Evolutionary conservation across 2,113 vertebrate species (phyloP).

Genomic region (Lagopus muta): DNA sequence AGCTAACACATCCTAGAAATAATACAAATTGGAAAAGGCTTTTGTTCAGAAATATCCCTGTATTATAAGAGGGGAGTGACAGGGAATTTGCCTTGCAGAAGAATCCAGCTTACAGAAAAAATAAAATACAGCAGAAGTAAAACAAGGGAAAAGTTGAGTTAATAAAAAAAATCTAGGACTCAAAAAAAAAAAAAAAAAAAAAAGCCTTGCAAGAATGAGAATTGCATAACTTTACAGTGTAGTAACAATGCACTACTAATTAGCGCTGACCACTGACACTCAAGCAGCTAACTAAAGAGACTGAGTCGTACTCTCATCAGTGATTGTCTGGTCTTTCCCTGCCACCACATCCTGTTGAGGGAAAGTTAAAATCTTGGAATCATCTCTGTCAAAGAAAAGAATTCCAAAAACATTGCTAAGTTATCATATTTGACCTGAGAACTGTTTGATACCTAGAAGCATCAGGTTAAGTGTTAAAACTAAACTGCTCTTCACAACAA

Average conservation of each 20-base stretch:
- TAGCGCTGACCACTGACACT: neutral
- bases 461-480: neutral
- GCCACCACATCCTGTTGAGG: neutral
- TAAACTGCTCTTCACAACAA: constrained; percentile 6
- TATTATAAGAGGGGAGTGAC: neutral
- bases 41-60: neutral
- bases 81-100: neutral
- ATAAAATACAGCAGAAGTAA: neutral
- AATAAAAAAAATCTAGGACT: neutral
- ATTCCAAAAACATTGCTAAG: neutral
- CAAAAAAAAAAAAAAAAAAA: neutral
- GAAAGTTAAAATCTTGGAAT: neutral
- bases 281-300: neutral
- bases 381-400: neutral
- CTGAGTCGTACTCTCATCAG: neutral
- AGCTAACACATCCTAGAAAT: neutral
- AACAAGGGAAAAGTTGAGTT: neutral
- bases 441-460: neutral
- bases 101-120: neutral
- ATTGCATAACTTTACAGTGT: neutral
- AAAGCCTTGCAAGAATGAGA: neutral
- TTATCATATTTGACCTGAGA: neutral
- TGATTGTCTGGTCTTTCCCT: neutral
- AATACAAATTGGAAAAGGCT: neutral
- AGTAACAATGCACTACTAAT: neutral